Conservation (phyloP, 2,113 vertebrate species). For the Ictalurus punctatus region DNA sequence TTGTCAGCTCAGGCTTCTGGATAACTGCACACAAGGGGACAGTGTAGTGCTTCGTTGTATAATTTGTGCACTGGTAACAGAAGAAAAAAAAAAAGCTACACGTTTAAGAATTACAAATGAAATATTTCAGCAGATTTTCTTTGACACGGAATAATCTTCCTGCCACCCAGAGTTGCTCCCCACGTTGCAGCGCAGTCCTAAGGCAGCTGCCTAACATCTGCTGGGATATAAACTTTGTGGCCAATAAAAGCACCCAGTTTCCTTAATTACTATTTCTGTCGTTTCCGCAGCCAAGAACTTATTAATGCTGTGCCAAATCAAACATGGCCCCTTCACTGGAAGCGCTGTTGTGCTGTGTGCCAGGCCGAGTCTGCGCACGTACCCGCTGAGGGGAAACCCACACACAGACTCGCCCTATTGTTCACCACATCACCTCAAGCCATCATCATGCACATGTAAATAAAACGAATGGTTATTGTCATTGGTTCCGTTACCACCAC, state of each 20-base stretch:
- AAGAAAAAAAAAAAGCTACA: neutral
- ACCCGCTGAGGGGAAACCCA: conserved; percentile 57
- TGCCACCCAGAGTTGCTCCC: conserved; percentile 31
- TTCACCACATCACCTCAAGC: conserved; percentile 17
- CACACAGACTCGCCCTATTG: conserved; percentile 55
- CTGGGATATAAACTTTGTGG: conserved; percentile 79
- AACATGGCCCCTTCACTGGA: conserved; percentile 67
- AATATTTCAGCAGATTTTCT: conserved; percentile 23
- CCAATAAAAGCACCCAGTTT: conserved; percentile 82
- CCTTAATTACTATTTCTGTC: conserved; percentile 85
- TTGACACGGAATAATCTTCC: conserved; percentile 17
- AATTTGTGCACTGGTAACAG: neutral
- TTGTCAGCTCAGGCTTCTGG: conserved; percentile 10
- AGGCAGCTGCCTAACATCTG: conserved; percentile 85
- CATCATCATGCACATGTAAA: neutral
- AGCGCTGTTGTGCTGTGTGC: conserved; percentile 52
- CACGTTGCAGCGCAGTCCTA: conserved; percentile 14
- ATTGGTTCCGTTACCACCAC: conserved; percentile 11
- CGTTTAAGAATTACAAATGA: neutral
- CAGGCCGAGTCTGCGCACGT: conserved; percentile 56
- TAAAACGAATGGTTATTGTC: conserved; percentile 28
- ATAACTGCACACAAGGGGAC: conserved; percentile 20
- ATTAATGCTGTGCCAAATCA: conserved; percentile 74
- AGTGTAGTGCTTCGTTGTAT: neutral
- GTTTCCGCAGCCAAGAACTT: conserved; percentile 79